Evolutionary conservation across 2,113 vertebrate species (phyloP).

Genomic region (Callipepla squamata): DNA sequence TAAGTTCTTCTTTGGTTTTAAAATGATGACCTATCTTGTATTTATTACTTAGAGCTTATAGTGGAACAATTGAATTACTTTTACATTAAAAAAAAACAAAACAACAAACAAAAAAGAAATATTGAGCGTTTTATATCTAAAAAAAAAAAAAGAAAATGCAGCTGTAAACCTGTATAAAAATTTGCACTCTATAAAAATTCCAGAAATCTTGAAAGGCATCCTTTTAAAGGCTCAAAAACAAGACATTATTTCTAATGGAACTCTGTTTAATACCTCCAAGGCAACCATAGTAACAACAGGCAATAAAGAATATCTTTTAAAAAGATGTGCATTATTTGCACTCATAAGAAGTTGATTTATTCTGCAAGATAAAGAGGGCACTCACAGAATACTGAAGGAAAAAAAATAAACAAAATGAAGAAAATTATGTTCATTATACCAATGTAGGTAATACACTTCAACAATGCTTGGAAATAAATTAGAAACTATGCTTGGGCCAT

Average conservation of each 20-base stretch:
- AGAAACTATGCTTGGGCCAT: conserved; percentile 13
- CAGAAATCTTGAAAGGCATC: conserved; percentile 14
- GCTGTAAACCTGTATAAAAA: conserved; percentile 24
- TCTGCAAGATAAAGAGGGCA: conserved; percentile 42
- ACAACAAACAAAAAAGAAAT: background rate
- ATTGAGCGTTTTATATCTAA: background rate
- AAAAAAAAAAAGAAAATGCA: background rate
- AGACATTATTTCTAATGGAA: conserved; percentile 45
- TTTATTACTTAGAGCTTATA: background rate
- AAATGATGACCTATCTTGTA: background rate
- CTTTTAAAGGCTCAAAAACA: conserved; percentile 35
- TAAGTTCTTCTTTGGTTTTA: background rate
- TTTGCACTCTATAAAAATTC: conserved; percentile 17
- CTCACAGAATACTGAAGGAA: conserved; percentile 33
- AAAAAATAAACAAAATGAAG: background rate
- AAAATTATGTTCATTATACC: conserved; percentile 43
- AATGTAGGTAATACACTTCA: conserved; percentile 54
- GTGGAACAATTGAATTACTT: background rate
- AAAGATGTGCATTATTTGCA: conserved; percentile 20
- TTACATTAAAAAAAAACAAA: conserved; percentile 10
- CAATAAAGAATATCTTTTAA: conserved; percentile 64
- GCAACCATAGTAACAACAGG: conserved; percentile 51
- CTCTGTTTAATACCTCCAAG: conserved; percentile 28
- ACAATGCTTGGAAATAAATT: conserved; percentile 31
- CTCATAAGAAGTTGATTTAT: conserved; percentile 45